A percentile compares a stretch with the other conserved stretches of the same genome.
Conservation (phyloP, 2,797 vertebrate species). For the Anabas testudineus region DNA sequence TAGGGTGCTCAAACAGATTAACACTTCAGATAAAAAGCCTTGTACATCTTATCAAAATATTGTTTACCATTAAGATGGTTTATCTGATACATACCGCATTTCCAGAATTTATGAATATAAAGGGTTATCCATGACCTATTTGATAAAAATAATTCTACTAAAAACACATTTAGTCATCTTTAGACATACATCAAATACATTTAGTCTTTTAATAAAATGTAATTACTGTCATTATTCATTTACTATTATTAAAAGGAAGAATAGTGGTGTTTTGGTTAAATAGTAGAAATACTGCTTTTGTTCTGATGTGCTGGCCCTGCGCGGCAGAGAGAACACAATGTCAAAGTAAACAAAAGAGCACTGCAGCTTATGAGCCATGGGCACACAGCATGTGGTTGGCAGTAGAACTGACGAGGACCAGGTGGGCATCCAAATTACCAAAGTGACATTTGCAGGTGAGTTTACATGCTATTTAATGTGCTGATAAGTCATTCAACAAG, state of each 20-base stretch:
- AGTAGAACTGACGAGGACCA: not conserved
- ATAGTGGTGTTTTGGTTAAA: too few relatives aligned
- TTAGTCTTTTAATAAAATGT: too few relatives aligned
- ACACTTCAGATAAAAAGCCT: not conserved
- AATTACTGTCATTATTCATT: not conserved
- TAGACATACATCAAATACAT: too few relatives aligned
- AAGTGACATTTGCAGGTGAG: not conserved
- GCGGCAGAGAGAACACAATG: not conserved
- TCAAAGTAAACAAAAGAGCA: slow-evolving; percentile 8
- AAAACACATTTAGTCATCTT: not conserved
- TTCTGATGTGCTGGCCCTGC: not conserved
- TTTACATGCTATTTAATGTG: not conserved
- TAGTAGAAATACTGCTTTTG: not conserved
- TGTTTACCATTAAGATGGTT: not conserved
- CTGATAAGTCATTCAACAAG: too few relatives aligned
- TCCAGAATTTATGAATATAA: too few relatives aligned
- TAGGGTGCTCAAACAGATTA: not conserved
- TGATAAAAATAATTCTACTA: not conserved
- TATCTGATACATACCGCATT: not conserved
- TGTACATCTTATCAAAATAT: not conserved
- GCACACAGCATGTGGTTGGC: not conserved
- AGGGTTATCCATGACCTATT: not conserved
- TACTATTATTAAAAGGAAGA: not conserved
- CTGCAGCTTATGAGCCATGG: not conserved
- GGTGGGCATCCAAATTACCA: not conserved